Evolutionary conservation across 1,140 invertebrate species (phyloP), one percentile per base, ranked within the genome.

Genomic region (Scaptomyza hsui): DNA sequence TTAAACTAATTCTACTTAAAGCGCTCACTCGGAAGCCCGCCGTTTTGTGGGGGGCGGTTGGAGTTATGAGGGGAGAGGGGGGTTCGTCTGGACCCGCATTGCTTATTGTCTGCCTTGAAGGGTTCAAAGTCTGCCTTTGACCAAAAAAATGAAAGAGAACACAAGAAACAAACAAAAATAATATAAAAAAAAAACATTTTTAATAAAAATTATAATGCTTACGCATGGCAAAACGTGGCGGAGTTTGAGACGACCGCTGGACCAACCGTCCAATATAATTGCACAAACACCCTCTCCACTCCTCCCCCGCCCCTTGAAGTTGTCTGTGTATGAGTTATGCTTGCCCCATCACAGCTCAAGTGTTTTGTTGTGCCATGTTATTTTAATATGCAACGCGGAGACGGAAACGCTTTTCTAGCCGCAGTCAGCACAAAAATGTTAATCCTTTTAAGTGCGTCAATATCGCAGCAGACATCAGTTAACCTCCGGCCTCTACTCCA

Each of bases 151-250:
- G 21, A 32, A 47, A 60, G 59, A 67, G 26, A 59, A 65, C 24
- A 24, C 3, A 24, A 24, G 24, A 29, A 29, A 29, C 26, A 7
- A 9, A n/a, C n/a, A n/a, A n/a, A n/a, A n/a, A n/a, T n/a, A n/a
- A n/a, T n/a, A n/a, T 35, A 60, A 57, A 52, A 76, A 72, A 48
- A 69, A 51, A 59, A 64, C 52, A 82, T 83, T 85, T 86, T 74
- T 85, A 85, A 77, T 85, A 85, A 85, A 86, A 86, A 86, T 86
- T 75, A 85, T 61, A 85, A 74, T 86, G 71, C 75, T 64, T 62
- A 78, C 55, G 57, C 78, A 76, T 55, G 60, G 16, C 1, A 49
- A 60, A 41, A 41, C 37, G 21, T n/a, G 35, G 44, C 9, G 24
- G 59, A 15, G 16, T 19, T 16, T 26, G 63, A 15, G 57, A 13